Conservation (phyloP, 2,113 vertebrate species). For the Nerophis ophidion region DNA sequence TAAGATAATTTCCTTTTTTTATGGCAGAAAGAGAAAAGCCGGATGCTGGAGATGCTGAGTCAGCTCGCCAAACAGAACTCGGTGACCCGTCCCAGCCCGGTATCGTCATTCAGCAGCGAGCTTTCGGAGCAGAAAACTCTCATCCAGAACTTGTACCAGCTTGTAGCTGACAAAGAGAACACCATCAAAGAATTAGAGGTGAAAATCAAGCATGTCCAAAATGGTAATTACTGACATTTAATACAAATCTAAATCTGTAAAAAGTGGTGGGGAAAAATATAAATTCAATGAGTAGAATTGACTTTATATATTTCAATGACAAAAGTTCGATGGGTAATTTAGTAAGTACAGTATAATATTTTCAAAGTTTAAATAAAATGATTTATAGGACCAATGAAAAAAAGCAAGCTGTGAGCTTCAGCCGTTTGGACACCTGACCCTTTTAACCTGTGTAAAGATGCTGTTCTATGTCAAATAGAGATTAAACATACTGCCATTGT, state of each 20-base stretch:
- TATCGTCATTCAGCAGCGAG: conserved; percentile 53
- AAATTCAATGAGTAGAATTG: too few relatives aligned
- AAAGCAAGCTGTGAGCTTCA: background rate
- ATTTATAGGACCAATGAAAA: too few relatives aligned
- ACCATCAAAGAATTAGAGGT: conserved; percentile 74
- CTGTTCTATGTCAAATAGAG: too few relatives aligned
- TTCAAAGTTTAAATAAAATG: background rate
- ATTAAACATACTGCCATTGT: background rate
- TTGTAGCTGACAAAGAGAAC: conserved; percentile 74
- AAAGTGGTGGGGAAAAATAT: too few relatives aligned
- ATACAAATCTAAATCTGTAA: too few relatives aligned
- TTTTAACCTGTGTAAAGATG: too few relatives aligned
- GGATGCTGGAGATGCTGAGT: conserved; percentile 78
- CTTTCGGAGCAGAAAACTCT: conserved; percentile 60
- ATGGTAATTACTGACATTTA: too few relatives aligned
- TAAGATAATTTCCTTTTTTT: background rate
- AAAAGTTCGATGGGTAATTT: too few relatives aligned
- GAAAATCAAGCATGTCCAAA: conserved; percentile 60
- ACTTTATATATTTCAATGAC: too few relatives aligned
- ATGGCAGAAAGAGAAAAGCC: conserved; percentile 79
- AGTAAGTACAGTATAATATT: background rate
- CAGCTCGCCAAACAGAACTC: conserved; percentile 66
- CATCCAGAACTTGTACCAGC: conserved; percentile 69
- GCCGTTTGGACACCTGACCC: too few relatives aligned
- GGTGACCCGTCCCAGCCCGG: conserved; percentile 40